Base-by-base conservation (phyloP, 1,140 invertebrate genomes). In the Brachystomella parvula region DNA sequence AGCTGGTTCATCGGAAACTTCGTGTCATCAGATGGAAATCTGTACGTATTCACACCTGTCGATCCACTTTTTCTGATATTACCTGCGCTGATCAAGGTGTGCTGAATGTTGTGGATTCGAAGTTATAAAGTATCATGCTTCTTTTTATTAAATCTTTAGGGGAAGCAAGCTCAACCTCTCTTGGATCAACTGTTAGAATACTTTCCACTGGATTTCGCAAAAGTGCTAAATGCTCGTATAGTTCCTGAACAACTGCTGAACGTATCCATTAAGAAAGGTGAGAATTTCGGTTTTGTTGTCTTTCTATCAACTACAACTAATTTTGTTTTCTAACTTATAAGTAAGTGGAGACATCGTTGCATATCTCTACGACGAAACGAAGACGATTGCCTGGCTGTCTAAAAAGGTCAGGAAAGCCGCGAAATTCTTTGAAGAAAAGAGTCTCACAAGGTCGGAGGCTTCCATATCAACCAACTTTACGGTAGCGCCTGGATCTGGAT, bases 21-120 rank as follows among this genome's bases (percentile, higher is more conserved):
- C 3, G 66, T 74, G 19, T 35, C 70, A 24, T 74, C 73, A n/a
- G 70, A 74, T 69, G 73, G 73, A 19, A 70, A 69, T 63, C 32
- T 69, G 1, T 66, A 66, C 39, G 47, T 71, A 3, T 62, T 49
- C 2, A 74, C 70, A 30, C 65, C 60, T 29, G 28, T 74, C 15
- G 72, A 74, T 53, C 71, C 73, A 57, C 63, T 74, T 15, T 74
- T 73, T 47, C 35, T 73, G 2, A 47, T 72, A 1, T 6, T 72
- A 15, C 70, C 70, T 9, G 56, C 62, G 28, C 61, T 74, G 9
- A 3, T 21, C 47, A 72, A 74, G 65, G 73, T 74, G 70, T 29
- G 9, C 9, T 44, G 39, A n/a, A 60, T 19, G 3, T 12, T 32
- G 32, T 28, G 29, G 15, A 12, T 30, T 6, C 31, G 12, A 32